Evolutionary conservation across 2,113 vertebrate species (phyloP).

Genomic region (Phoenicopterus ruber): DNA sequence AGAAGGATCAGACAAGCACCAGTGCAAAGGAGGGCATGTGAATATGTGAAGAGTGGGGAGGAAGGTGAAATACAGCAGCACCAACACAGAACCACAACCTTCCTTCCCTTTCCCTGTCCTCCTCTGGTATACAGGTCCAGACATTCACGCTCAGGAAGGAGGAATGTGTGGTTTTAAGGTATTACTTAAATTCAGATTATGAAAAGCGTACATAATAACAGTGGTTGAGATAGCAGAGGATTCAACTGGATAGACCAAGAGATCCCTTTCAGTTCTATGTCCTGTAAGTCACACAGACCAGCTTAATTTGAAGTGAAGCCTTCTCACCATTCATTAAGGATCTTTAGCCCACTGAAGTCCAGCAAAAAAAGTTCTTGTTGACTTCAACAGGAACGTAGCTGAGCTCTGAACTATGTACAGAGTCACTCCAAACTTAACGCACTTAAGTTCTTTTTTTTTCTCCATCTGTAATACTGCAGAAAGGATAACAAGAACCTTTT

Average conservation of each 20-base stretch:
- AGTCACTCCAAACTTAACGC: not conserved
- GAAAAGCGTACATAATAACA: not conserved
- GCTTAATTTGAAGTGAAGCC: not conserved
- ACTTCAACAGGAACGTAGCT: not conserved
- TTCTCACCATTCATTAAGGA: not conserved
- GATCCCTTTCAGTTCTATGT: not conserved
- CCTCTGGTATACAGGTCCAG: not conserved
- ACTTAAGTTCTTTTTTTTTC: not conserved
- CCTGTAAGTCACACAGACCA: not conserved
- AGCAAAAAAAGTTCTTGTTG: not conserved
- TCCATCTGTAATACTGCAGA: not conserved
- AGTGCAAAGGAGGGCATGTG: not conserved
- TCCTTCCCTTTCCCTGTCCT: not conserved
- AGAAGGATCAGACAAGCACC: not conserved
- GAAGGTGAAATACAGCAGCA: not conserved
- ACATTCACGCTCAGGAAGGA: not conserved
- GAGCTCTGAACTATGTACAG: not conserved
- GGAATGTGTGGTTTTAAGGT: not conserved
- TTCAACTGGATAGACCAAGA: not conserved
- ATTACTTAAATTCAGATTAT: not conserved
- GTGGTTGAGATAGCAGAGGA: not conserved
- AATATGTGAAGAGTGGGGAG: not conserved
- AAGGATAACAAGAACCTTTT: not conserved
- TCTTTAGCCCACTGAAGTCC: not conserved
- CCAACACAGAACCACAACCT: not conserved